Evolutionary conservation across 1,140 invertebrate genomes (phyloP), one percentile per base, ranked within the genome.

Genomic region (Maconellicoccus hirsutus): DNA sequence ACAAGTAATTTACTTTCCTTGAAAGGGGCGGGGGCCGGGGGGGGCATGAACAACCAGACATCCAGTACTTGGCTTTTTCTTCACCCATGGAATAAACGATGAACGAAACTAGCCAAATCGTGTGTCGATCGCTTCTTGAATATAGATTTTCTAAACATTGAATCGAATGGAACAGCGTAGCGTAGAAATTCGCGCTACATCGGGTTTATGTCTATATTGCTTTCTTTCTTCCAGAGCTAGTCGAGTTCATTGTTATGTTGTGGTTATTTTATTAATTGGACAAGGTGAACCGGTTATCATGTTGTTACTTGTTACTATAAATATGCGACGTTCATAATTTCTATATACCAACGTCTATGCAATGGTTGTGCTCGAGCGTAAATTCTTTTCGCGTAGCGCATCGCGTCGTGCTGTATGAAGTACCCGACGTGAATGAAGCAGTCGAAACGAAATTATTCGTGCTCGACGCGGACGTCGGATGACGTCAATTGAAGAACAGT

Each of bases 241-340:
- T 52, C 42, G 42, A 52, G 42, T 52, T 52, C 42, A 52, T 52
- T 52, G 42, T 52, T 52, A 52, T 19, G 42, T 52, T 52, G 42
- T 52, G 42, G 42, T 52, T 52, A 52, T 52, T 52, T 52, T 52
- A 52, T 52, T 52, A 66, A 23, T 66, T 66, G 61, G 61, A 66
- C 61, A 66, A 66, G 61, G 61, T 66, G 25, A 66, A 66, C 61
- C 25, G 61, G 61, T 66, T 66, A 26, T 23, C 61, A 16, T 4
- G 61, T 66, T 66, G 61, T 61, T 38, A 38, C n/a, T 66, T 66
- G 61, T 33, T 59, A 16, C 61, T 66, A 66, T 66, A 66, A 66
- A 66, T 66, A 66, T 66, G 25, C 61, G 61, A 66, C 61, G 61
- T 66, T 23, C 25, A 52, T 52, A 52, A 52, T 52, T 52, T 52